These are phyloP conservation scores for Saguinus imperator DNA, from an alignment of 2,113 vertebrate species.

Conservation along the genomic window DNA sequence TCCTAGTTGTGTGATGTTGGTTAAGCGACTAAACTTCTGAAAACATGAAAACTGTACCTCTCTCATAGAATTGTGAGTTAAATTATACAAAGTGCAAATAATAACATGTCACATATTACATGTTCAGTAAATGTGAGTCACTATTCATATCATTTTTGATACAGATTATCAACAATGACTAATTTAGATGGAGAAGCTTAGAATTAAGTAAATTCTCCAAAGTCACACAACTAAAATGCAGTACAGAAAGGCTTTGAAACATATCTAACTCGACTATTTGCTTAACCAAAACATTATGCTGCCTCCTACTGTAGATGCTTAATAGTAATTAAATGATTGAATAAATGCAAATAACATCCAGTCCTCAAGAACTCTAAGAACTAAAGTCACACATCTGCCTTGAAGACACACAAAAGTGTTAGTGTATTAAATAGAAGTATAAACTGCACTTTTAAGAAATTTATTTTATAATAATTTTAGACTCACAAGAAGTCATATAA, in stretches of 20 bases:
- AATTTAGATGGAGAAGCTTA: neutral
- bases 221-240: neutral
- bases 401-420: neutral
- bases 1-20: neutral
- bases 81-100: slow-evolving; percentile 11
- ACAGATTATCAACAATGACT: neutral
- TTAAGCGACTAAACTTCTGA: neutral
- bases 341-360: neutral
- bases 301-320: neutral
- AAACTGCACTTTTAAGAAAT: neutral
- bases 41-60: neutral
- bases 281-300: neutral
- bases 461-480: neutral
- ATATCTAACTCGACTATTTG: neutral
- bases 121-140: neutral
- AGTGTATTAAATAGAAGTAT: neutral
- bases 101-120: neutral
- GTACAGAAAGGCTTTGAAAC: neutral
- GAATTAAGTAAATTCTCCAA: neutral
- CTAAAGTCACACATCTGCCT: neutral
- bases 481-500: neutral
- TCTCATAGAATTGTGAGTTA: neutral
- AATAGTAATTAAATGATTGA: neutral
- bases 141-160: neutral
- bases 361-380: neutral